phyloP scores from a whole-genome alignment of 2,113 vertebrate genomes.

The Sigmodon hispidus region DNA sequence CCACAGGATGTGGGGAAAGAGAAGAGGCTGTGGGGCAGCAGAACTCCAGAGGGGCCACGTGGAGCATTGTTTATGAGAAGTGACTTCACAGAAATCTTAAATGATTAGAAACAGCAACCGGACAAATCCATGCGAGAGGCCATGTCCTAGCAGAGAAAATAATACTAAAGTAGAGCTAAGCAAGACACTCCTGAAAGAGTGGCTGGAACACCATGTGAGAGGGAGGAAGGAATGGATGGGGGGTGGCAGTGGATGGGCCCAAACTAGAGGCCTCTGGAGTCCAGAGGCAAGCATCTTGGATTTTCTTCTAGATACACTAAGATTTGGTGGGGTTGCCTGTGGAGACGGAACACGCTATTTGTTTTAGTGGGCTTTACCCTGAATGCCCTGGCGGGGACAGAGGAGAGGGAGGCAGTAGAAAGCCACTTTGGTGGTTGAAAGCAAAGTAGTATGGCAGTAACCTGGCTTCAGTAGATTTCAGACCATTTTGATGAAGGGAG shows the following conservation, averaged over 20 bases:
- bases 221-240: background rate
- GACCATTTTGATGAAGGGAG: background rate
- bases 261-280: background rate
- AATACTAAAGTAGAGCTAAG: background rate
- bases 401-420: background rate
- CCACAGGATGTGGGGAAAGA: background rate
- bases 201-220: background rate
- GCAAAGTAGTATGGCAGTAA: background rate
- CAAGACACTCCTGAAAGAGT: background rate
- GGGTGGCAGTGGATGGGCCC: background rate
- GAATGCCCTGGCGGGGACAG: background rate
- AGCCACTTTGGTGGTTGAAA: background rate
- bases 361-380: background rate
- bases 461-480: background rate
- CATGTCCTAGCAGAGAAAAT: slow-evolving; percentile 15
- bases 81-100: background rate
- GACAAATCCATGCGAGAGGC: background rate
- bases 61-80: slow-evolving; percentile 22
- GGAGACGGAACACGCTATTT: background rate
- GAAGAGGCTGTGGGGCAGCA: too few relatives aligned
- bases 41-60: background rate
- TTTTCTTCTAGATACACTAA: background rate
- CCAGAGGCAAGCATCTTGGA: background rate
- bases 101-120: background rate
- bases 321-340: background rate